phyloP scores from a whole-genome alignment of 2,113 vertebrate species.

The Rhinoptilus africanus region DNA sequence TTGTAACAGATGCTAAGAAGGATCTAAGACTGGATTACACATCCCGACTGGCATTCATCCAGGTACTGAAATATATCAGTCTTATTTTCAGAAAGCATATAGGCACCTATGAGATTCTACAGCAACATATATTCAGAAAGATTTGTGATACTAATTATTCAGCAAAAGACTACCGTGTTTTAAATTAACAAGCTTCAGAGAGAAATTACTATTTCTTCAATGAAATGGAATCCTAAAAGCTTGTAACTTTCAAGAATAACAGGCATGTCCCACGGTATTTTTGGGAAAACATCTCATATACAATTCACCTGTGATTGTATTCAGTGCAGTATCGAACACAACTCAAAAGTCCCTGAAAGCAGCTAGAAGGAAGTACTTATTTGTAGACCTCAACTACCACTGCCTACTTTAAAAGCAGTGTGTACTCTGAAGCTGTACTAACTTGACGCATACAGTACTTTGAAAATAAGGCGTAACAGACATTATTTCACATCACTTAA shows the following conservation, averaged over 20 bases:
- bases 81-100: neutral
- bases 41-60: neutral
- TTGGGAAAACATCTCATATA: neutral
- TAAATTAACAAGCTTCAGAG: neutral
- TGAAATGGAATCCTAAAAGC: neutral
- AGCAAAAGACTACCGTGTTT: neutral
- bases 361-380: neutral
- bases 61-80: neutral
- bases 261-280: neutral
- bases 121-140: neutral
- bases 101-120: neutral
- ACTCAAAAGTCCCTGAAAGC: neutral
- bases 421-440: neutral
- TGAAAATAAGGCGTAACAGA: neutral
- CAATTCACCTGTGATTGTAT: neutral
- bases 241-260: neutral
- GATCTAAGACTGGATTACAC: neutral
- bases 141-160: neutral
- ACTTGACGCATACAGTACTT: neutral
- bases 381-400: neutral
- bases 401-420: neutral
- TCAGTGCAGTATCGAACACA: neutral
- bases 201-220: neutral
- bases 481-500: neutral
- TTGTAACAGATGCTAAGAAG: neutral